Evolutionary conservation across 2,888 invertebrate species (phyloP).

Genomic region (Blera fallax): DNA sequence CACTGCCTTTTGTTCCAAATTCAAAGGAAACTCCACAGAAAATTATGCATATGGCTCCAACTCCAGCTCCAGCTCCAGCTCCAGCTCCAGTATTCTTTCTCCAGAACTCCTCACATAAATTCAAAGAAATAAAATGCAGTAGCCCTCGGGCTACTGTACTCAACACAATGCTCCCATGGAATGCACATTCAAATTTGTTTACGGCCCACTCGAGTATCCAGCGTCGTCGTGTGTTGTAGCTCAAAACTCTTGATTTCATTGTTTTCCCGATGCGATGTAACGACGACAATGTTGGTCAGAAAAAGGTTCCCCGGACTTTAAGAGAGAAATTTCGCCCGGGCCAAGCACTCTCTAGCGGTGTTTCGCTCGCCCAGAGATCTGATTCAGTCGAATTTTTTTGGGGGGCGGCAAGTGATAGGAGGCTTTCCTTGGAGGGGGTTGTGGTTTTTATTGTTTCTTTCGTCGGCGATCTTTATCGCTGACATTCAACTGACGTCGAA

Average conservation of each 20-base stretch:
- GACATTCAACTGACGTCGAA: slow-evolving; percentile 57
- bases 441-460: slow-evolving; percentile 61
- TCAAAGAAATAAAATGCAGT: slow-evolving; percentile 41
- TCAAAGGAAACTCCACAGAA: background rate
- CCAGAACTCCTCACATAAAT: slow-evolving; percentile 31
- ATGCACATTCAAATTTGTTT: slow-evolving; percentile 59
- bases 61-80: no score
- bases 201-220: slow-evolving; percentile 31
- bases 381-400: slow-evolving; percentile 62
- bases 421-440: slow-evolving; percentile 56
- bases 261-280: slow-evolving; percentile 2
- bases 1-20: slow-evolving; percentile 14
- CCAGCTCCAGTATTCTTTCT: background rate
- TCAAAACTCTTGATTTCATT: slow-evolving; percentile 64
- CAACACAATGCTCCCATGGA: slow-evolving; percentile 45
- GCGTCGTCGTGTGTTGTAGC: slow-evolving; percentile 23
- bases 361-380: slow-evolving; percentile 21
- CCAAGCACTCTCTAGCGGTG: slow-evolving; percentile 6
- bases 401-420: slow-evolving; percentile 41
- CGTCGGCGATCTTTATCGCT: slow-evolving; percentile 68
- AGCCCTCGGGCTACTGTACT: slow-evolving; percentile 53
- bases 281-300: background rate
- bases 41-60: slow-evolving; percentile 19
- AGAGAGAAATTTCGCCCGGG: slow-evolving; percentile 48
- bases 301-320: background rate